phyloP scores from a whole-genome alignment of 2,888 invertebrate genomes.

The Hipparchia sbordonii region DNA sequence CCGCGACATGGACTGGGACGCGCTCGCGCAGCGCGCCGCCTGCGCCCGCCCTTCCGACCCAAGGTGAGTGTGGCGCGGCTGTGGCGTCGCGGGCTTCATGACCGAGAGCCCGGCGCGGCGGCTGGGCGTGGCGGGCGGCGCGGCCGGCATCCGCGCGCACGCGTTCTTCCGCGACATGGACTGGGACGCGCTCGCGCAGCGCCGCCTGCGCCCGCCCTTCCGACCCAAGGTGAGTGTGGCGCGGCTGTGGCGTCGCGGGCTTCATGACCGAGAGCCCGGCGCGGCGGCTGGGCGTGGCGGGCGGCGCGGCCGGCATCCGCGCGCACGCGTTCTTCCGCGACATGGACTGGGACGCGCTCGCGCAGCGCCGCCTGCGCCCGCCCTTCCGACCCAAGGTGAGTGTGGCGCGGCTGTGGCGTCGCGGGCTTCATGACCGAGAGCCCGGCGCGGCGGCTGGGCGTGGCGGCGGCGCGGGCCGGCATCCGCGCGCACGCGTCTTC shows the following conservation, averaged over 20 bases:
- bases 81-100: slow-evolving; percentile 89
- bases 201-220: slow-evolving; percentile 98
- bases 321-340: slow-evolving; percentile 96
- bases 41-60: slow-evolving; percentile 98
- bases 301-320: slow-evolving; percentile 91
- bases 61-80: slow-evolving; percentile 84
- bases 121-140: slow-evolving; percentile 92
- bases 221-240: slow-evolving; percentile 91
- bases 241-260: slow-evolving; percentile 60
- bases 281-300: slow-evolving; percentile 95
- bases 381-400: slow-evolving; percentile 98
- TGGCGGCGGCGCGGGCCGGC: slow-evolving; percentile 90
- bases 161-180: slow-evolving; percentile 97
- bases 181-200: slow-evolving; percentile 96
- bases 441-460: slow-evolving; percentile 96
- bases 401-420: neutral
- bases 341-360: slow-evolving; percentile 98
- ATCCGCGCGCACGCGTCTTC: slow-evolving; percentile 96
- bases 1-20: slow-evolving; percentile 98
- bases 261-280: slow-evolving; percentile 99
- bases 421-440: slow-evolving; percentile 98
- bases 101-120: slow-evolving; percentile 97
- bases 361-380: slow-evolving; percentile 94
- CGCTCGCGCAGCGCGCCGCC: slow-evolving; percentile 93
- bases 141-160: slow-evolving; percentile 94